Base-by-base conservation (phyloP, 2,797 vertebrate species). In the Heterohyrax brucei region DNA sequence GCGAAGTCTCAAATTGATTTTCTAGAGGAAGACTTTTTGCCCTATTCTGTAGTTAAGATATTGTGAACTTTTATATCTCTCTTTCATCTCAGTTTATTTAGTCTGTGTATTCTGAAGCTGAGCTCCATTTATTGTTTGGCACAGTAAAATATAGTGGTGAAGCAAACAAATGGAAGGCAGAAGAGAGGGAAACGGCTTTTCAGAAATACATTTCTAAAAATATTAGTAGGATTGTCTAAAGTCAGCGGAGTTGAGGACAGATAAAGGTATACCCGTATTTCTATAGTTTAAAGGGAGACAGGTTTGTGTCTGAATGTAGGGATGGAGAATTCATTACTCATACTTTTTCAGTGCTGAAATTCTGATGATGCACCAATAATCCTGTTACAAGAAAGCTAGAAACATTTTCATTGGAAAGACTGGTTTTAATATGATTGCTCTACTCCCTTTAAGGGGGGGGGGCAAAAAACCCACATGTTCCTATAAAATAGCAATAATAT, bases 61-160 rank as follows among this genome's bases (percentile, higher is more conserved):
- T 90, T 68, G 21, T 62, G 89, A 73, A 6, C 28, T 83, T 93
- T 93, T 79, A 22, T 22, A 56, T 93, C 30, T 91, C 21, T 91
- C 22, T 89, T 91, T 95, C 89, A 12, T 53, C 22, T 85, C 68
- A 73, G 59, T 91, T 94, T 85, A 92, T 87, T 92, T 95, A 87
- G 78, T 79, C 44, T 82, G 61, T 46, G 44, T 39, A 64, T 80
- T 46, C 75, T 88, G 85, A 81, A 90, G 46, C 56, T 90, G 46
- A 83, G 88, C 90, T 92, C 19, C 18, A 62, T 84, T 94, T 82
- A 59, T 87, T 68, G 22, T 82, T 91, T 64, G 81, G 46, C 64
- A 18, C 48, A 44, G 22, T 76, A 68, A 87, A 95, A 77, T 72
- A 33, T 26, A 68, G 5, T 81, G 73, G 28, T 73, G 86, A 62